Evolutionary conservation across 2,797 vertebrate species (phyloP).

Genomic region (Morus bassanus): DNA sequence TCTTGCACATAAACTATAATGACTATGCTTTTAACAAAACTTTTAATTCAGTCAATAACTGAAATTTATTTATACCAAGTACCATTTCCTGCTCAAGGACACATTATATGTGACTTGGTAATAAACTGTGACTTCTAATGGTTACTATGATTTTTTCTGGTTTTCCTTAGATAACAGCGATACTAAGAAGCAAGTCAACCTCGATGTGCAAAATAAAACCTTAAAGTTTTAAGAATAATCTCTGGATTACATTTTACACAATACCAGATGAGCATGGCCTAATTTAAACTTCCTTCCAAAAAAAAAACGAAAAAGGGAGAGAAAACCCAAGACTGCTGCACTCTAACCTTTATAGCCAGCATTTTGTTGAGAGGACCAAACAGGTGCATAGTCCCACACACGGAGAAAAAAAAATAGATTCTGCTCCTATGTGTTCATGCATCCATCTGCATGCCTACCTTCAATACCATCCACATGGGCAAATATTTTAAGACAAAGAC

Average conservation of each 20-base stretch:
- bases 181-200: not conserved
- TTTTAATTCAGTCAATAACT: not conserved
- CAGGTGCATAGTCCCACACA: not conserved
- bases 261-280: not conserved
- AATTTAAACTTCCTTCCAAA: not conserved
- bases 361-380: not conserved
- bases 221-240: not conserved
- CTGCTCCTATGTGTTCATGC: not conserved
- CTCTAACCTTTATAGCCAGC: not conserved
- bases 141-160: not conserved
- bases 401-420: not conserved
- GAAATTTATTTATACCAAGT: not conserved
- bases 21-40: not conserved
- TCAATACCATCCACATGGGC: not conserved
- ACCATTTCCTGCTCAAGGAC: not conserved
- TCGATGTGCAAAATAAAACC: not conserved
- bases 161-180: not conserved
- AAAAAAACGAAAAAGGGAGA: not conserved
- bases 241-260: not conserved
- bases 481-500: not conserved
- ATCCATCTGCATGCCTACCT: not conserved
- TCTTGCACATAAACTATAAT: not conserved
- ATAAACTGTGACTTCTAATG: not conserved
- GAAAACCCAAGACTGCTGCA: not conserved
- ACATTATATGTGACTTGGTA: not conserved